Conservation (phyloP, 2,797 vertebrate genomes). For the Anguilla obscura region DNA sequence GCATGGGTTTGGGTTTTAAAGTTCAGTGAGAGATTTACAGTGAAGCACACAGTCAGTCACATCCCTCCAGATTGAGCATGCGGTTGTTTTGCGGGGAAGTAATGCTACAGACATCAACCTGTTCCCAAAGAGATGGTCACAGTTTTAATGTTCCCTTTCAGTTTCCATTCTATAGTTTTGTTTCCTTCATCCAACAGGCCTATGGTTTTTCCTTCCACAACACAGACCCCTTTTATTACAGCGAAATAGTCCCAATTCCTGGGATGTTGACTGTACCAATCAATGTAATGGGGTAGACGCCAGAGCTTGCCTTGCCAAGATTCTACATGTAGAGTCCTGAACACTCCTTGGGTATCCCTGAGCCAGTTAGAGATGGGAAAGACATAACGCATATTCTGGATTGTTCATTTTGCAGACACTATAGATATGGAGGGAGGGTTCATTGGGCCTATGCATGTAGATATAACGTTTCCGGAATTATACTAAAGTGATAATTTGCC, state of each 20-base stretch:
- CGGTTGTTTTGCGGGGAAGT: background rate
- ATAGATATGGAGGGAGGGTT: background rate
- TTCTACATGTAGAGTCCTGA: background rate
- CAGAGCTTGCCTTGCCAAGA: background rate
- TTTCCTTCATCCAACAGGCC: background rate
- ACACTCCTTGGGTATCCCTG: background rate
- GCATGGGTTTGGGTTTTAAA: background rate
- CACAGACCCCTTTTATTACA: background rate
- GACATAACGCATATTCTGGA: background rate
- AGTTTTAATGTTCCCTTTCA: background rate
- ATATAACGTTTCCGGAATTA: background rate
- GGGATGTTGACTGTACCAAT: background rate
- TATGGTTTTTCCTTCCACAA: background rate
- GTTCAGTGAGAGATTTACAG: background rate
- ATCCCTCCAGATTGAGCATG: background rate
- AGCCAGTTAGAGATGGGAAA: background rate
- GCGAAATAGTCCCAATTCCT: background rate
- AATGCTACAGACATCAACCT: background rate
- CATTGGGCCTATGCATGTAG: background rate
- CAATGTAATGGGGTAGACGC: background rate
- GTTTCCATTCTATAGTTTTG: slow-evolving; percentile 4
- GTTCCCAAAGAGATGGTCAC: background rate
- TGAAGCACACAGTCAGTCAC: background rate
- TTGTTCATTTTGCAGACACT: background rate
- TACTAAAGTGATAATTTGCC: background rate